Evolutionary conservation across 2,797 vertebrate genomes (phyloP), one percentile per base, ranked within the genome.

Genomic region (Catharus ustulatus): DNA sequence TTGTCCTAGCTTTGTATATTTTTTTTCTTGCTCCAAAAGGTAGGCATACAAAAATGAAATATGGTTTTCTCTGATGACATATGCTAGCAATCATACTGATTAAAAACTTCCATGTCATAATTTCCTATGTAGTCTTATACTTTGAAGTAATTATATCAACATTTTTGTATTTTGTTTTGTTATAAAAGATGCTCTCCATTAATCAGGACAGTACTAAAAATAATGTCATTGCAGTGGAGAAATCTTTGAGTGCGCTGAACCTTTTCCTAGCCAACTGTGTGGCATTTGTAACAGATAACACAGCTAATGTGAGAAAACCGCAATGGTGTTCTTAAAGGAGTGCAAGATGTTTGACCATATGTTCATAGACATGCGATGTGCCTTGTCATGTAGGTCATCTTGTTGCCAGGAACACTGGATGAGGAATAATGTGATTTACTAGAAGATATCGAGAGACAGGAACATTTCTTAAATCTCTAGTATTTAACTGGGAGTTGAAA

Each of bases 301-400:
- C 49, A 84, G 32, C 32, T 85, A 90, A 86, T 61, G 36, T 15
- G 29, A 92, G 69, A 82, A 96, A 92, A 90, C 46, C 74, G 78
- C n/a, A 45, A 45, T 52, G 27, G 34, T 78, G 59, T 54, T 94
- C 89, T 95, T 91, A 58, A 93, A 95, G 66, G 27, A 92, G 6
- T 77, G 88, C 87, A 94, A 89, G 87, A 93, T 91, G 74, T 91
- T 77, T 85, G 81, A 78, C 78, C 42, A 91, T 88, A 92, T 86
- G 67, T 55, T 96, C 87, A 68, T 1, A 88, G 54, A 69, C 24
- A 55, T 61, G 38, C 10, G 3, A 89, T 62, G 48, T 32, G 45
- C 14, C 57, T 88, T 80, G 40, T 79, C 57, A 67, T 30, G 40
- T 59, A 81, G 57, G 79, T 83, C 36, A 52, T 58, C 82, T 87